Percentiles rank a stretch among this genome's conserved stretches.
These are phyloP conservation scores for Danio aesculapii DNA, from an alignment of 2,797 vertebrate genomes.

Conservation along the genomic window DNA sequence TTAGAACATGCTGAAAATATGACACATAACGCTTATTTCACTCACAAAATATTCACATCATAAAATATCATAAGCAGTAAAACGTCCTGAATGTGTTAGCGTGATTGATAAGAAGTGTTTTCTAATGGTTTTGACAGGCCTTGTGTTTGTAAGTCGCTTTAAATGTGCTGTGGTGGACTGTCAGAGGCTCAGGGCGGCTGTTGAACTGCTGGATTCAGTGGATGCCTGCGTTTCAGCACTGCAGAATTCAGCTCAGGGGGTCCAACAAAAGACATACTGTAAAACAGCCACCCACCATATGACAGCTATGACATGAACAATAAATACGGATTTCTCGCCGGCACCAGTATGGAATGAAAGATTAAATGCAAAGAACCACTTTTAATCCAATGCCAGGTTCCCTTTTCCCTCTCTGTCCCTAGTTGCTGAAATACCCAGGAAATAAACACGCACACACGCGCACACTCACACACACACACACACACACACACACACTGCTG, in stretches of 20 bases:
- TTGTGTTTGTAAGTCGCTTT: conserved; percentile 66
- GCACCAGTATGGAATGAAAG: conserved; percentile 75
- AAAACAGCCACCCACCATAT: conserved; percentile 67
- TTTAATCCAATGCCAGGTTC: conserved; percentile 72
- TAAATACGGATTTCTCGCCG: conserved; percentile 73
- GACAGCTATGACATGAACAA: conserved; percentile 80
- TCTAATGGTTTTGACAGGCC: conserved; percentile 65
- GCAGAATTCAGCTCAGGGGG: conserved; percentile 55
- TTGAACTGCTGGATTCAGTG: conserved; percentile 60
- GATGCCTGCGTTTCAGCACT: conserved; percentile 72
- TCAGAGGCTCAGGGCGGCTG: conserved; percentile 59
- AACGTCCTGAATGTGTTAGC: background rate
- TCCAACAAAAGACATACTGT: conserved; percentile 72
- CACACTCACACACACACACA: conserved; percentile 51
- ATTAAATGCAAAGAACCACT: conserved; percentile 74
- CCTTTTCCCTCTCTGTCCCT: conserved; percentile 47
- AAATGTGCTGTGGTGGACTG: conserved; percentile 65
- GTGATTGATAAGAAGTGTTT: conserved; percentile 43
- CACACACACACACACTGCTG: conserved; percentile 60
- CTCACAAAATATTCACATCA: conserved; percentile 1
- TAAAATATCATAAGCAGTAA: conserved; percentile 25
- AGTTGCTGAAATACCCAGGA: conserved; percentile 74
- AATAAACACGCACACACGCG: conserved; percentile 69
- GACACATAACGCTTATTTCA: conserved; percentile 4
- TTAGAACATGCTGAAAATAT: background rate